Percentiles rank a stretch among this genome's conserved stretches.
Conservation (phyloP, 2,888 invertebrate species). For the Clepsis dumicolana region DNA sequence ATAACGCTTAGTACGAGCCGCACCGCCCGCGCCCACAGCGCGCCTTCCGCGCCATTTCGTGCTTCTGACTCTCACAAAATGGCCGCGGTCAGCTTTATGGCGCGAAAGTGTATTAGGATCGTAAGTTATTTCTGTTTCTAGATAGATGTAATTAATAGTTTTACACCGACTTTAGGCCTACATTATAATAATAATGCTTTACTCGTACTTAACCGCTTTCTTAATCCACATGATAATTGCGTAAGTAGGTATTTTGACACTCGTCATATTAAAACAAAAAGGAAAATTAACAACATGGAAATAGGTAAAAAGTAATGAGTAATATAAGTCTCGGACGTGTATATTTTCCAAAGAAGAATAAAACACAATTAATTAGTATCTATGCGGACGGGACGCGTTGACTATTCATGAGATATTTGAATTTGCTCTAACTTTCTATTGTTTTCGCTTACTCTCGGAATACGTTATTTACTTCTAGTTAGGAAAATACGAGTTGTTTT, state of each 20-base stretch:
- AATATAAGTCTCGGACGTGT: background rate
- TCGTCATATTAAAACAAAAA: too few species aligned
- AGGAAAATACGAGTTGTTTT: conserved; percentile 7
- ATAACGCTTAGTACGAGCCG: conserved; percentile 8
- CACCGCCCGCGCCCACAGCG: conserved; percentile 1
- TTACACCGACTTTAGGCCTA: too few species aligned
- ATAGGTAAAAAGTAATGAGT: background rate
- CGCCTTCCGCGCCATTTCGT: conserved; percentile 15
- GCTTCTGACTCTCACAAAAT: background rate
- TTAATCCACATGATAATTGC: too few species aligned
- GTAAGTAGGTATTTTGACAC: too few species aligned
- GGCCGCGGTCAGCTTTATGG: background rate
- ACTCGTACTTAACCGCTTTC: too few species aligned
- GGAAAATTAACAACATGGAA: too few species aligned
- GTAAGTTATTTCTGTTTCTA: background rate
- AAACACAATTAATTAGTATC: background rate
- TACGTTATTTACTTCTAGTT: conserved; percentile 18
- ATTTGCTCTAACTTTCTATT: conserved; percentile 21
- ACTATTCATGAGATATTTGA: conserved; percentile 26
- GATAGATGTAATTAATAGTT: background rate
- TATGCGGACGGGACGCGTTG: conserved; percentile 4
- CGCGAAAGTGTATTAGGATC: background rate
- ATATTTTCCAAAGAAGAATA: background rate
- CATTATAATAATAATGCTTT: too few species aligned
- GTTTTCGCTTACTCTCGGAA: conserved; percentile 8